These are phyloP conservation scores for Paracentrotus lividus DNA, from an alignment of 53 echinoderm and acorn worm genomes.

Conservation along the genomic window DNA sequence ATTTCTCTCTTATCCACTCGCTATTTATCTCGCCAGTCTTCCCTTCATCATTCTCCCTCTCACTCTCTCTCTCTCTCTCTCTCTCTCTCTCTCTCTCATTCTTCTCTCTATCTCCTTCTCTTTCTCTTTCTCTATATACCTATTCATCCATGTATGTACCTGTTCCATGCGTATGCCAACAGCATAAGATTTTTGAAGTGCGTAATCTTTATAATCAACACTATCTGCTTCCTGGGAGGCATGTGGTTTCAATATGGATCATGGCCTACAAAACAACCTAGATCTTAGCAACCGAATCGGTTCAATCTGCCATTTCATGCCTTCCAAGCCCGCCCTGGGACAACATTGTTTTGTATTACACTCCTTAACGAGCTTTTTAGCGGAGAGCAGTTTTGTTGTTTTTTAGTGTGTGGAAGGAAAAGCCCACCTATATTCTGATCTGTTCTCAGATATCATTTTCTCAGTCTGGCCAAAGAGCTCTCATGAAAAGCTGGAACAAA, in stretches of 20 bases:
- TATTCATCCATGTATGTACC: background rate
- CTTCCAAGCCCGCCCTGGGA: background rate
- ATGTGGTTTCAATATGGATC: slow-evolving; percentile 6
- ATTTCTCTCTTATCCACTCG: background rate
- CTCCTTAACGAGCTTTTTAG: slow-evolving; percentile 37
- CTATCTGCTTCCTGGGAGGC: background rate
- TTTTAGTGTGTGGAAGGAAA: background rate
- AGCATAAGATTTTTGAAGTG: slow-evolving; percentile 4
- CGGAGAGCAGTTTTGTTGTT: background rate
- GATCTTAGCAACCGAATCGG: slow-evolving; percentile 29
- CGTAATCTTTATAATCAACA: slow-evolving; percentile 49
- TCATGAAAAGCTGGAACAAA: background rate
- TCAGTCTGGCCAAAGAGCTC: slow-evolving; percentile 18
- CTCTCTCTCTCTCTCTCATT: background rate
- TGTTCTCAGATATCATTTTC: slow-evolving; percentile 14
- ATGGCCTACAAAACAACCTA: slow-evolving; percentile 40
- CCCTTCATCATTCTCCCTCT: background rate
- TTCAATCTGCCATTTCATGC: background rate
- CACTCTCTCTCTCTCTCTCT: background rate
- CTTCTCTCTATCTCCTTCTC: background rate
- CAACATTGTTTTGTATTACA: slow-evolving; percentile 45
- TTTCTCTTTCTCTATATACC: background rate
- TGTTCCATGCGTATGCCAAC: background rate
- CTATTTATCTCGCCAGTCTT: background rate
- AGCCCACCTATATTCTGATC: background rate